Base-by-base conservation (phyloP, 2,797 vertebrate genomes). In the Pristis pectinata region DNA sequence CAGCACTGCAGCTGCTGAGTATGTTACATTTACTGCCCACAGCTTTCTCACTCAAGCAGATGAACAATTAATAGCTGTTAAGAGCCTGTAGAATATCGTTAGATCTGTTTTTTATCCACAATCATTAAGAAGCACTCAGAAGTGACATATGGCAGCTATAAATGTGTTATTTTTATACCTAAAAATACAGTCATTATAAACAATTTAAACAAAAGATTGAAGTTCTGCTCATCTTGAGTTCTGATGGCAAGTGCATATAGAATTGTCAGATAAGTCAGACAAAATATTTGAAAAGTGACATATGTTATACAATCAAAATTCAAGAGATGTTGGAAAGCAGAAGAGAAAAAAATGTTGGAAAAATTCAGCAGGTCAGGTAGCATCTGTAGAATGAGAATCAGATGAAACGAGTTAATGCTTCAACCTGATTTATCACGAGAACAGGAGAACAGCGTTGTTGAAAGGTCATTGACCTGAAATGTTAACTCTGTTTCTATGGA, bases 121-220 rank as follows among this genome's bases (percentile, higher is more conserved):
- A 27, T 27, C 82, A 85, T 56, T 53, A 85, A 85, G 82, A 85
- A 56, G 82, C 82, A 85, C 80, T 83, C 82, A 85, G 82, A 15
- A 24, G 9, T 30, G 83, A 87, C 83, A 87, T 59, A 59, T 59
- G 56, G 83, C 56, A 61, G 30, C 53, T 34, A 56, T 56, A 61
- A 87, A 87, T 59, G 53, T 87, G 83, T 59, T 61, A 34, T 59
- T 87, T 87, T 87, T 19, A 59, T 87, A 61, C 5, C 13, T 59
- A 87, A 56, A 83, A 87, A 87, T n/a, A 53, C 30, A 34, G 83
- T 30, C 53, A n/a, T 85, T 85, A 56, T 34, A 59, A 87, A 87
- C 83, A 59, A 87, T 61, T 87, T 59, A 61, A 87, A 87, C 83
- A 87, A 87, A 87, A 15, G 53, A 61, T 85, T 59, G 13, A 56